Conservation (phyloP, 2,113 vertebrate genomes). For the Aspidoscelis tigris region DNA sequence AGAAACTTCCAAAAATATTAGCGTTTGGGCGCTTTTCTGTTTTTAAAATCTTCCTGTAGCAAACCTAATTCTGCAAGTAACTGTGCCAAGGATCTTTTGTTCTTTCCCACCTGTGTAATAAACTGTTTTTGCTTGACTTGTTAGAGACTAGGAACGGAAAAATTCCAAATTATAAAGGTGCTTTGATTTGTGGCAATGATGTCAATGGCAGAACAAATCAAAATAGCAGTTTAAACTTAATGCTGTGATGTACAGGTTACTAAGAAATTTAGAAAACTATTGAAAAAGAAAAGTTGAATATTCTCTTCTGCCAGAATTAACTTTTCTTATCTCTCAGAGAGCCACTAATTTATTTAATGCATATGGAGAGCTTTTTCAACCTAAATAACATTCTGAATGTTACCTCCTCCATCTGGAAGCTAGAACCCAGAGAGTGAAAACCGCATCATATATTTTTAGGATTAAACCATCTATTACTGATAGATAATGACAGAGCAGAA, state of each 20-base stretch:
- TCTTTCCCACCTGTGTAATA: constrained; percentile 55
- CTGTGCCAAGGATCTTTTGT: constrained; percentile 34
- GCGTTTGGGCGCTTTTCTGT: too few species aligned
- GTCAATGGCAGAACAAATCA: not conserved
- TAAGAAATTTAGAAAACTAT: constrained; percentile 22
- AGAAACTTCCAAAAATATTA: not conserved
- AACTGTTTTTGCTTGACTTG: constrained; percentile 10
- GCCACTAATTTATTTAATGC: constrained; percentile 57
- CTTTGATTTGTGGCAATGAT: not conserved
- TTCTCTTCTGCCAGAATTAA: constrained; percentile 48
- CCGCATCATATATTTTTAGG: constrained; percentile 71
- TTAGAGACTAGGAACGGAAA: not conserved
- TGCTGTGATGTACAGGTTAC: constrained; percentile 10
- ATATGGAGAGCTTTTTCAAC: constrained; percentile 55
- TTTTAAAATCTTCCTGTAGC: not conserved
- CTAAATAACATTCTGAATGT: constrained; percentile 66
- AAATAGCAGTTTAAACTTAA: constrained; percentile 12
- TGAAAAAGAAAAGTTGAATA: constrained; percentile 47
- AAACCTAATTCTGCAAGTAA: constrained; percentile 30
- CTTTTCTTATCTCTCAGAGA: constrained; percentile 63
- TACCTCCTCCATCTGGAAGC: constrained; percentile 63
- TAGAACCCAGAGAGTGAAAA: constrained; percentile 73
- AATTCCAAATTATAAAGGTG: rapidly evolving
- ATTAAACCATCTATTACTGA: constrained; percentile 78
- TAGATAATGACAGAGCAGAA: constrained; percentile 78